These are phyloP conservation scores for Enteromius paludinosus DNA, from an alignment of 2,797 vertebrate species.

Conservation along the genomic window DNA sequence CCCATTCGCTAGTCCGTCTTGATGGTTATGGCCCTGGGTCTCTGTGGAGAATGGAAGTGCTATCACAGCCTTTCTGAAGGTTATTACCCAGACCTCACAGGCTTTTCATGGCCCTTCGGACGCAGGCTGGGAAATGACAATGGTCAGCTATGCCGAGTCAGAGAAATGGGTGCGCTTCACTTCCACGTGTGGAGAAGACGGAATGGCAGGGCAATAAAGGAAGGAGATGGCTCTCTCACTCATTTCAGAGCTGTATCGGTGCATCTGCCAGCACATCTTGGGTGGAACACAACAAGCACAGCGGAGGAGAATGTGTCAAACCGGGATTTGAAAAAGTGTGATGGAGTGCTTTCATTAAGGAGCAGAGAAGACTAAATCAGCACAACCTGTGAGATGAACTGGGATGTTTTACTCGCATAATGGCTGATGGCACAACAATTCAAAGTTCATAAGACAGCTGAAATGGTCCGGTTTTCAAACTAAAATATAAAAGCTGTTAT, in stretches of 20 bases:
- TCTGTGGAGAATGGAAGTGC: conserved; percentile 77
- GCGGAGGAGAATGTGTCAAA: conserved; percentile 68
- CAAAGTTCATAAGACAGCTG: conserved; percentile 67
- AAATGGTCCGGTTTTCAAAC: conserved; percentile 26
- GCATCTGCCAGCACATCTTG: conserved; percentile 62
- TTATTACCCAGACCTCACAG: conserved; percentile 77
- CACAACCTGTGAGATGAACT: conserved; percentile 64
- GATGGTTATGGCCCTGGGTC: conserved; percentile 67
- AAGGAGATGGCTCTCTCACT: conserved; percentile 73
- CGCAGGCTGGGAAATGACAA: conserved; percentile 76
- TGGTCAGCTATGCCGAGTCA: conserved; percentile 78
- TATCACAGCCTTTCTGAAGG: conserved; percentile 78
- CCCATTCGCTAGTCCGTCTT: conserved; percentile 68
- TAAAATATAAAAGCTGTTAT: neutral
- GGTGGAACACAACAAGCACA: conserved; percentile 70
- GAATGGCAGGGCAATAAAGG: conserved; percentile 78
- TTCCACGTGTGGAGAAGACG: conserved; percentile 75
- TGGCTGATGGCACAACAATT: conserved; percentile 66
- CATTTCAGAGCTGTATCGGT: conserved; percentile 74
- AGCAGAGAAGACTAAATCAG: conserved; percentile 73
- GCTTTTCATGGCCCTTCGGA: conserved; percentile 72
- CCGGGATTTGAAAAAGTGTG: conserved; percentile 70
- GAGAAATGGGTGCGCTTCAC: conserved; percentile 75
- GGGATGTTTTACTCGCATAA: conserved; percentile 68
- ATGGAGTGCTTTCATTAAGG: conserved; percentile 74